These are phyloP conservation scores for Drosophila sordidula DNA, from an alignment of 2,888 invertebrate species.

Conservation along the genomic window DNA sequence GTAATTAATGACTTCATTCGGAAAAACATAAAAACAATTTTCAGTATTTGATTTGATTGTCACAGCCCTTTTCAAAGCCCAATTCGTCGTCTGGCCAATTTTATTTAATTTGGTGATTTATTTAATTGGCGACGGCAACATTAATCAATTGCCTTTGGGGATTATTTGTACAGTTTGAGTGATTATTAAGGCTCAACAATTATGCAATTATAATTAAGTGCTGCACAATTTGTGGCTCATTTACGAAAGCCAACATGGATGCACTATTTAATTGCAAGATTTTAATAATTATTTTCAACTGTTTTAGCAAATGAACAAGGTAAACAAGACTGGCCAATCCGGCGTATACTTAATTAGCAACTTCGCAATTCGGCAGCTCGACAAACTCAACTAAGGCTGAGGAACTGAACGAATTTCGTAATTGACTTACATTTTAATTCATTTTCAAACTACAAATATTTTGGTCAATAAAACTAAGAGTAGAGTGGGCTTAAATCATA, in stretches of 20 bases:
- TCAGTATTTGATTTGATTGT: constrained; percentile 27
- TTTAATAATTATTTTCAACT: neutral
- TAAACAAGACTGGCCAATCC: neutral
- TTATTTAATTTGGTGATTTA: constrained; percentile 28
- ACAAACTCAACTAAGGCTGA: too few relatives aligned
- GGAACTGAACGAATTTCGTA: too few relatives aligned
- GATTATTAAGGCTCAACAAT: constrained; percentile 30
- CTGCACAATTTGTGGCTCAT: constrained; percentile 11
- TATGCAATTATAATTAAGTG: constrained; percentile 38
- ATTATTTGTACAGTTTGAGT: constrained; percentile 24
- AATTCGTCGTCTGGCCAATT: constrained; percentile 27
- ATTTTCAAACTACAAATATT: too few relatives aligned
- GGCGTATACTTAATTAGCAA: constrained; percentile 16
- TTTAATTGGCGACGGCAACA: constrained; percentile 57
- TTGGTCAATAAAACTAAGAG: too few relatives aligned
- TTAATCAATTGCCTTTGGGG: constrained; percentile 61
- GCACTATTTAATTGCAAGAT: constrained; percentile 3
- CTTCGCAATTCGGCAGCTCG: too few relatives aligned
- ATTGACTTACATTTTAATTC: too few relatives aligned
- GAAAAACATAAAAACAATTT: constrained; percentile 22
- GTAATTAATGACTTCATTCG: constrained; percentile 45
- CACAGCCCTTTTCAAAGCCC: constrained; percentile 22
- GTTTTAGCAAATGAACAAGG: neutral
- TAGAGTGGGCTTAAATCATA: too few relatives aligned
- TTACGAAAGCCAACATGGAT: constrained; percentile 6